A percentile compares a stretch with the other conserved stretches of the same genome.
Evolutionary conservation across 2,797 vertebrate genomes (phyloP).

Genomic region (Sebastes taczanowskii): DNA sequence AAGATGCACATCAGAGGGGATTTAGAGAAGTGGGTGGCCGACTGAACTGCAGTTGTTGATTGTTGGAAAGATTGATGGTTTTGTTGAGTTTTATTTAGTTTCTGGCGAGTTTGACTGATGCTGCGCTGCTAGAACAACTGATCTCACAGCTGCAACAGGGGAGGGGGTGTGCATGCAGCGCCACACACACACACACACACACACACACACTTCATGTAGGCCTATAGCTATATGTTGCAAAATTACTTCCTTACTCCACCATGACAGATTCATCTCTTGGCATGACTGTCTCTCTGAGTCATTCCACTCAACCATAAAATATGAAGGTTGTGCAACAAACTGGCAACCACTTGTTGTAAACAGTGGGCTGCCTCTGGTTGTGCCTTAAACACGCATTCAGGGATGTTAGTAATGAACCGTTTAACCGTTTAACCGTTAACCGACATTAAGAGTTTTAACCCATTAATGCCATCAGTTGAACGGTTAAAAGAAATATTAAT

Average conservation of each 20-base stretch:
- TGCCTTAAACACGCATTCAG: too few relatives aligned
- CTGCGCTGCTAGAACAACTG: background rate
- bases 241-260: background rate
- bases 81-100: background rate
- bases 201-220: background rate
- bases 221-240: background rate
- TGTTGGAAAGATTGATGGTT: background rate
- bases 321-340: too few relatives aligned
- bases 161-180: background rate
- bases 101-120: background rate
- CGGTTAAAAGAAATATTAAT: too few relatives aligned
- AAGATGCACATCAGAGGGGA: background rate
- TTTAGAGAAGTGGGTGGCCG: background rate
- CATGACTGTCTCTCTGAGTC: too few relatives aligned
- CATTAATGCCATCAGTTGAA: too few relatives aligned
- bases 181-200: too few relatives aligned
- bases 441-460: too few relatives aligned
- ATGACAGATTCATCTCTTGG: background rate
- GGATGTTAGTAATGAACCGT: too few relatives aligned
- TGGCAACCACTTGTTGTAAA: too few relatives aligned
- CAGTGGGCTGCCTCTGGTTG: too few relatives aligned
- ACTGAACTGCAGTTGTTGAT: background rate
- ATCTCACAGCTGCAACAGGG: background rate
- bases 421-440: too few relatives aligned
- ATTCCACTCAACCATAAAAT: too few relatives aligned